These are phyloP conservation scores for Cephus rjabovi DNA, from an alignment of 2,888 invertebrate species.

Conservation along the genomic window DNA sequence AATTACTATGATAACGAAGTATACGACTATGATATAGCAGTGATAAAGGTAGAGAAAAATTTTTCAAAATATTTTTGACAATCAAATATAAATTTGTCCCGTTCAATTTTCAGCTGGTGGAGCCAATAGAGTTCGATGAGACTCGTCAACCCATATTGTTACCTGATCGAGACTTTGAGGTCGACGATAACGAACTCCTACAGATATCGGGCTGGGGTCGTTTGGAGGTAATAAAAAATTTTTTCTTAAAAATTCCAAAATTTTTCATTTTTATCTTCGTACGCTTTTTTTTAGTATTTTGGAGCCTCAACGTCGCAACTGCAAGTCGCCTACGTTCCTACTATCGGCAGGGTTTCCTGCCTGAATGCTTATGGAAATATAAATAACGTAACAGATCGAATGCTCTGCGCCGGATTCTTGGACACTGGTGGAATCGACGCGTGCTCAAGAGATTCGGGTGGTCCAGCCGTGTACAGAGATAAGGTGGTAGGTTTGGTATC, in stretches of 20 bases:
- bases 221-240: too few relatives aligned
- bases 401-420: conserved; percentile 74
- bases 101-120: conserved; percentile 37
- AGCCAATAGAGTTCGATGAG: conserved; percentile 37
- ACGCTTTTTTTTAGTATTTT: too few relatives aligned
- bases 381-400: conserved; percentile 63
- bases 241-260: too few relatives aligned
- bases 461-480: conserved; percentile 69
- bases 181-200: conserved; percentile 28
- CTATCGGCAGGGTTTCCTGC: too few relatives aligned
- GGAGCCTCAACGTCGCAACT: too few relatives aligned
- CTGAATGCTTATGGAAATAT: too few relatives aligned
- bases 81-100: too few relatives aligned
- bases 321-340: too few relatives aligned
- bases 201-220: conserved; percentile 39
- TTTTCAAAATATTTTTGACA: too few relatives aligned
- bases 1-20: conserved; percentile 41
- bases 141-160: conserved; percentile 40
- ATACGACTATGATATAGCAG: conserved; percentile 55
- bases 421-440: conserved; percentile 71
- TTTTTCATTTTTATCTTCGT: too few relatives aligned
- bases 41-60: conserved; percentile 42
- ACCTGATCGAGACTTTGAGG: conserved; percentile 42
- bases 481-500: conserved; percentile 70
- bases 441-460: conserved; percentile 74